Base-by-base conservation (phyloP, 2,888 invertebrate species). In the Gibbula magus region DNA sequence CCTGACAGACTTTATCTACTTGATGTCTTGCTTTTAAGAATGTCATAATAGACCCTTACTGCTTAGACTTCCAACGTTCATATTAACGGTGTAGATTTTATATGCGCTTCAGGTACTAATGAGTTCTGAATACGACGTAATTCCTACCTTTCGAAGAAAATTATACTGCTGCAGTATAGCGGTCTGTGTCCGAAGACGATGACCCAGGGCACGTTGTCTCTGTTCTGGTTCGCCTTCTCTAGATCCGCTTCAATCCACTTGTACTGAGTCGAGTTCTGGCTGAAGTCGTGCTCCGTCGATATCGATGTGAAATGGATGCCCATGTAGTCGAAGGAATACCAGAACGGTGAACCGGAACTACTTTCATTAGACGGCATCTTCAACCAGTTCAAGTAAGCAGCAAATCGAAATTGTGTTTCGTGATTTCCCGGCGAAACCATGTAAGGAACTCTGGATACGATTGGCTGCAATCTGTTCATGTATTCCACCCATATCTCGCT, bases 321-420 rank as follows among this genome's bases (percentile, higher is more conserved):
- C 76, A 84, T 75, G 75, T 80, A 83, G 78, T 86, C 83, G 35
- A 85, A 85, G 67, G 84, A 84, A 53, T 80, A 86, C 86, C 86
- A 86, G 53, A 84, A 84, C 3, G 83, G 79, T 0, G 83, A 83
- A 22, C 16, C 25, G 7, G 83, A 83, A 2, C 54, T 54, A 51
- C 86, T 85, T 32, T 79, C 79, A 0, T 20, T 56, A 13, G 56
- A 75, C 0, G 86, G 86, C 85, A 86, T 85, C 29, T 75, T 78
- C 22, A 81, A 54, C 83, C 86, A 84, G 80, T 85, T 85, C 18
- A 82, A 54, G 56, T 86, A 86, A 0, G 82, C 84, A 7, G 83
- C 80, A 66, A 84, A 86, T 13, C 81, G 52, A 39, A 80, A 85
- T 53, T 85, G 82, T 0, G 35, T 54, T 74, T 85, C 85, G 61